Evolutionary conservation across 2,797 vertebrate genomes (phyloP), one percentile per base, ranked within the genome.

Genomic region (Periophthalmus magnuspinnatus): DNA sequence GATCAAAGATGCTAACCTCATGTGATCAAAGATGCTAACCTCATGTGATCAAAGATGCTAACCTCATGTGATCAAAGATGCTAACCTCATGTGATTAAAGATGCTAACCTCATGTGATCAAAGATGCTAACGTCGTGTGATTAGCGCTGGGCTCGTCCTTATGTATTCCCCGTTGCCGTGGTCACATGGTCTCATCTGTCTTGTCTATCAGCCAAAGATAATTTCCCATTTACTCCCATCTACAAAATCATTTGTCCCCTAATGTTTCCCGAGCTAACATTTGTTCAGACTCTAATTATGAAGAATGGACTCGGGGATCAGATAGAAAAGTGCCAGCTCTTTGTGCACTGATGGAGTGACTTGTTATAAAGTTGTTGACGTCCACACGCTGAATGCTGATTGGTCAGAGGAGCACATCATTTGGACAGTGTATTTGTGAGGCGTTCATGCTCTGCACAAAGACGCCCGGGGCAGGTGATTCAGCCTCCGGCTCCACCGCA

Each of bases 381-480:
- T 79, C 70, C 78, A 88, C 68, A 75, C 74, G 80, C 80, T 78
- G 72, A 78, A 80, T 79, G 77, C 78, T 67, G 76, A 82, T 88
- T 92, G 84, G 88, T 93, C 91, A 89, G 78, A 75, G 36, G 70
- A 85, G 79, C 72, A 75, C 80, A 86, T 76, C 78, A 79, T 78
- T 86, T 75, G 81, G 70, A 74, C 71, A 56, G 48, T 81, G 82
- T 85, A 82, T 59, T 62, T 82, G 56, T 67, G 55, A 78, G 75
- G 84, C 76, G 79, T 81, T 79, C 81, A 78, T 84, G 81, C 86
- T 86, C 77, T 84, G 88, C 80, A 79, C 81, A 81, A 41, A 77
- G 77, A 75, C 77, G 90, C 90, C 89, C 66, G 79, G 75, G 88
- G 91, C 87, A 84, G 89, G 89, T 90, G 85, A 87, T 90, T 89